Evolutionary conservation across 2,888 invertebrate species (phyloP).

Genomic region (Erannis defoliaria): DNA sequence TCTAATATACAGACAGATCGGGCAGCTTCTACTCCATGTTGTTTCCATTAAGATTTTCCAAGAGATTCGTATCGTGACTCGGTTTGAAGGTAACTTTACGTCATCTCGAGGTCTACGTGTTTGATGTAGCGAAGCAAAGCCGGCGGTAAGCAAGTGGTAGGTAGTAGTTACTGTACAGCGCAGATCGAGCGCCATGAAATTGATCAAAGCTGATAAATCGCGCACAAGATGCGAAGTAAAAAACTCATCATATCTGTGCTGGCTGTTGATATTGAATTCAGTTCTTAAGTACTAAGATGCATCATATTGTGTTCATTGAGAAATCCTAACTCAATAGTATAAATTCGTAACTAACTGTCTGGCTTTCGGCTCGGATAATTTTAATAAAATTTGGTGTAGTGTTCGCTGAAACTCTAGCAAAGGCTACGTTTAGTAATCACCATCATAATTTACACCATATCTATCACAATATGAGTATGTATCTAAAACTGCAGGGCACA

Average conservation of each 20-base stretch:
- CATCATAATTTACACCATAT: too few species aligned
- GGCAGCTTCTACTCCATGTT: slow-evolving; percentile 15
- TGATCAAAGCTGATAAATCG: slow-evolving; percentile 15
- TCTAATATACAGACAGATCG: slow-evolving; percentile 6
- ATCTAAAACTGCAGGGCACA: too few species aligned
- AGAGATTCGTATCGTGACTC: slow-evolving; percentile 41
- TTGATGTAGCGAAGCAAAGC: slow-evolving; percentile 26
- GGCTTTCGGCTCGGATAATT: too few species aligned
- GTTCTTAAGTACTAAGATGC: too few species aligned
- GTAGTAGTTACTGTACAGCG: slow-evolving; percentile 4
- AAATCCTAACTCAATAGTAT: too few species aligned
- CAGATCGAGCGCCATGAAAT: slow-evolving; percentile 22
- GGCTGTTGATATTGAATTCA: background rate
- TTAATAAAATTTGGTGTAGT: too few species aligned
- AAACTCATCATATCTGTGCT: background rate
- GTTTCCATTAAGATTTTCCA: slow-evolving; percentile 37
- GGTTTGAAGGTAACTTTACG: slow-evolving; percentile 43
- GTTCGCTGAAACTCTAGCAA: too few species aligned
- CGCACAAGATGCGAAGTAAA: background rate
- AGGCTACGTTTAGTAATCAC: too few species aligned
- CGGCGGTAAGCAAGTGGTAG: slow-evolving; percentile 6
- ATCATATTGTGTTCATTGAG: too few species aligned
- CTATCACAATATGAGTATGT: too few species aligned
- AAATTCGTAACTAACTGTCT: too few species aligned
- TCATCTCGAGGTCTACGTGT: slow-evolving; percentile 36